phyloP scores from a whole-genome alignment of 2,888 invertebrate genomes.

The Steinernema hermaphroditum region DNA sequence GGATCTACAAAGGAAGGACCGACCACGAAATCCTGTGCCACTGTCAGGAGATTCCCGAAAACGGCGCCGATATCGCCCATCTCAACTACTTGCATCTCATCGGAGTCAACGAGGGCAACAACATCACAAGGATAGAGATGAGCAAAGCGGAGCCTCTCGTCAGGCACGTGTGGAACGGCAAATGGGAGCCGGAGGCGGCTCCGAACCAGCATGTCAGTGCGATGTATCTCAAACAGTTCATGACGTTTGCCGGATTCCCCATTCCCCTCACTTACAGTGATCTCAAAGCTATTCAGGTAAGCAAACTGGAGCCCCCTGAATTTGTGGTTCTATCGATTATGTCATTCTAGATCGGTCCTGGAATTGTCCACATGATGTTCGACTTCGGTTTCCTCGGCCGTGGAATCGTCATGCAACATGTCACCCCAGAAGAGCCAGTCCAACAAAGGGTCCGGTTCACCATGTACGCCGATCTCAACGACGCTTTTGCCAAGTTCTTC shows the following conservation, averaged over 20 bases:
- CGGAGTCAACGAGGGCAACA: constrained; percentile 39
- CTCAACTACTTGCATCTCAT: constrained; percentile 76
- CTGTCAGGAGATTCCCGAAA: constrained; percentile 82
- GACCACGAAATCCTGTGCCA: constrained; percentile 72
- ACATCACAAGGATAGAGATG: constrained; percentile 51
- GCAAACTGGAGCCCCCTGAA: constrained; percentile 63
- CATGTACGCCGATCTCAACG: constrained; percentile 76
- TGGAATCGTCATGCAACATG: constrained; percentile 76
- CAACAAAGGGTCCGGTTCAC: constrained; percentile 79
- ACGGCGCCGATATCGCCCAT: constrained; percentile 84
- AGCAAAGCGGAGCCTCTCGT: constrained; percentile 45
- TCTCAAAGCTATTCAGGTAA: constrained; percentile 53
- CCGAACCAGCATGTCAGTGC: constrained; percentile 73
- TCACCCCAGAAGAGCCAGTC: constrained; percentile 79
- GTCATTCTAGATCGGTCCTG: constrained; percentile 75
- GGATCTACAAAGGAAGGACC: constrained; percentile 78
- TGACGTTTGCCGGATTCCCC: constrained; percentile 45
- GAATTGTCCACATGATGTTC: constrained; percentile 77
- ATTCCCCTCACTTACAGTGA: constrained; percentile 51
- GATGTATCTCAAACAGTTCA: constrained; percentile 73
- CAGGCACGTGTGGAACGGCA: constrained; percentile 73
- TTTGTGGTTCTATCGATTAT: not conserved
- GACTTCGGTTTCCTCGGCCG: constrained; percentile 70
- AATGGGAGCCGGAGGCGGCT: constrained; percentile 71
- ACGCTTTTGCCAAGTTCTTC: constrained; percentile 74